phyloP scores from a whole-genome alignment of 2,888 invertebrate species.

The Tenthredo mesomela region DNA sequence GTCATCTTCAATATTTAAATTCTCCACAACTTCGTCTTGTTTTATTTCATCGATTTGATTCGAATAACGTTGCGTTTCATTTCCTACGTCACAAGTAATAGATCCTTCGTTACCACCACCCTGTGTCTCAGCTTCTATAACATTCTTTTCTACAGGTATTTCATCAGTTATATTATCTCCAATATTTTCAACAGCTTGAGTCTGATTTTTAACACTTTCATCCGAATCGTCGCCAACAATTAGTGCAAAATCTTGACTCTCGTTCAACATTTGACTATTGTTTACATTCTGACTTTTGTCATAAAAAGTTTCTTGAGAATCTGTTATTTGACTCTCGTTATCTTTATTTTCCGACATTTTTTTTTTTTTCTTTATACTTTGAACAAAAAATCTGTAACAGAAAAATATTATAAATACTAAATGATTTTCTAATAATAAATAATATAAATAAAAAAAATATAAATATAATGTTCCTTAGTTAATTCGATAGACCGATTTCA shows the following conservation, averaged over 20 bases:
- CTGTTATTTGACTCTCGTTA: conserved; percentile 56
- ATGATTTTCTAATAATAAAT: background rate
- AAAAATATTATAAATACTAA: background rate
- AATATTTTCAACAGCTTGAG: background rate
- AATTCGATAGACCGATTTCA: background rate
- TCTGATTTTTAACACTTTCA: conserved; percentile 25
- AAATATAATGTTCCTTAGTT: background rate
- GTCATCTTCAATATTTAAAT: background rate
- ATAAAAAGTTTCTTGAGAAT: conserved; percentile 57
- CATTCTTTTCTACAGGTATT: background rate
- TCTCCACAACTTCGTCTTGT: background rate
- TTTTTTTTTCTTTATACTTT: conserved; percentile 55
- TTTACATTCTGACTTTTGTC: conserved; percentile 43
- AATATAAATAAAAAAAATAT: background rate
- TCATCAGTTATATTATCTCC: background rate
- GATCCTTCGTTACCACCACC: conserved; percentile 19
- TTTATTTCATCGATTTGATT: background rate
- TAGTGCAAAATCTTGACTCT: conserved; percentile 69
- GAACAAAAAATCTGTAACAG: conserved; percentile 27
- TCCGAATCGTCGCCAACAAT: conserved; percentile 61
- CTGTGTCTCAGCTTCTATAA: background rate
- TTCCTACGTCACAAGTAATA: background rate
- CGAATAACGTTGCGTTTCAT: conserved; percentile 23
- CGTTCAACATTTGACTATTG: conserved; percentile 55
- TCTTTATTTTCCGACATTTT: conserved; percentile 65